Base-by-base conservation (phyloP, 2,113 vertebrate species). In the Tenebrosternarchus preto region DNA sequence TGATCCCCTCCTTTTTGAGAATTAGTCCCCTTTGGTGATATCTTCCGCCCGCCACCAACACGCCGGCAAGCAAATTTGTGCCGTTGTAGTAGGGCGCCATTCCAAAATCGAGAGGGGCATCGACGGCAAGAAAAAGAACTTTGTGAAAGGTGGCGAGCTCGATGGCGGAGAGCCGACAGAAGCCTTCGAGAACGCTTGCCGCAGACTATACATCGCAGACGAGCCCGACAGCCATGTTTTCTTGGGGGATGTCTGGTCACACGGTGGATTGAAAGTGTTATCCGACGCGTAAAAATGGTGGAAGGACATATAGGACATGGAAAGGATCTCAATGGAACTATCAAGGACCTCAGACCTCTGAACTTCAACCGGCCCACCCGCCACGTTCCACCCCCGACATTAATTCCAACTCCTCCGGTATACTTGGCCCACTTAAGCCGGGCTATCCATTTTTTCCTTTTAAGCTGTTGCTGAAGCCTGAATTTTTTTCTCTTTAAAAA, bases 151-250 rank as follows among this genome's bases (percentile, higher is more conserved):
- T 94, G 93, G 27, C 70, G 86, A 53, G 89, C 88, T 39, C 93
- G 79, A 88, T 98, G 96, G 12, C 92, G 93, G 74, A 98, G 93
- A 39, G 96, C 91, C 3, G 88, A 93, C 88, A 93, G 82, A 60
- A 97, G 89, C 1, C 93, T 92, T 85, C 94, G 89, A 82, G 93
- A 94, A 82, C 92, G 95, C 60, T 93, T 91, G 1, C 94, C 94
- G 4, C 96, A 98, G 0, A 94, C 95, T 33, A 90, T 89, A 77
- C 96, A 98, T 46, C 84, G 80, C 78, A 92, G 89, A 1, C 91
- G 92, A 88, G 94, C 71, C 73, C 88, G 80, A 89, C 91, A 87
- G 87, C 93, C 90, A 7, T 88, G 86, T 78, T 64, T 88, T 2
- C 85, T 83, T 0, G 92, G 88, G 0, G 90, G 92, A 84, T 94